Evolutionary conservation across 2,888 invertebrate species (phyloP).

Genomic region (Drosophila monieri): DNA sequence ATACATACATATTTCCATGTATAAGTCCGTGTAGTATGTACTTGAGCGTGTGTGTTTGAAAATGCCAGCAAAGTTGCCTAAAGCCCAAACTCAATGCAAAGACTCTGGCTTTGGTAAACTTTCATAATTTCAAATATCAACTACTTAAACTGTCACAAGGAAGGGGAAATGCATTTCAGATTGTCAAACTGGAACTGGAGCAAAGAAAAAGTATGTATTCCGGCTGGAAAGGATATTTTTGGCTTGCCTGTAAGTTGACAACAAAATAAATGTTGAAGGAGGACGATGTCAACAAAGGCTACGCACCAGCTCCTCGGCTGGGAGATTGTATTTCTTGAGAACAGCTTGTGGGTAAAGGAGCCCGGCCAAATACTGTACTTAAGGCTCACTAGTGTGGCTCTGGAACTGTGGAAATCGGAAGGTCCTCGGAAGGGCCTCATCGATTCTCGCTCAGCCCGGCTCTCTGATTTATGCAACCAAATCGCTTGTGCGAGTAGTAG

Average conservation of each 20-base stretch:
- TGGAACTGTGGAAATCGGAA: background rate
- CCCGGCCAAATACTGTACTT: conserved; percentile 25
- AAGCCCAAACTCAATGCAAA: conserved; percentile 40
- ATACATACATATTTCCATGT: background rate
- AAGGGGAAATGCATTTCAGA: conserved; percentile 32
- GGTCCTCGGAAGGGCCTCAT: conserved; percentile 8
- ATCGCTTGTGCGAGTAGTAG: conserved; percentile 53
- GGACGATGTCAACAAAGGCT: conserved; percentile 26
- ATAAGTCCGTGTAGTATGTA: background rate
- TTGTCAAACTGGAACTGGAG: conserved; percentile 24
- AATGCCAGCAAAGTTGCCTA: conserved; percentile 37
- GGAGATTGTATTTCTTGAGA: conserved; percentile 7
- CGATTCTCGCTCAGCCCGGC: conserved; percentile 16
- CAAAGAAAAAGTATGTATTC: conserved; percentile 10
- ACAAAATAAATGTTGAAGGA: conserved; percentile 27
- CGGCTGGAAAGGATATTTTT: conserved; percentile 20
- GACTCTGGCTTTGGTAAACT: conserved; percentile 49
- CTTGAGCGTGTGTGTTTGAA: conserved; percentile 4
- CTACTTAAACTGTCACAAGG: conserved; percentile 69
- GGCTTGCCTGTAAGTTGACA: conserved; percentile 33
- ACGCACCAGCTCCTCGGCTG: conserved; percentile 15
- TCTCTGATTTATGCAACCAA: conserved; percentile 64
- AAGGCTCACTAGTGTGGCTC: conserved; percentile 17
- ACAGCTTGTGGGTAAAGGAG: conserved; percentile 19
- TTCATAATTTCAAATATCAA: conserved; percentile 70